Evolutionary conservation across 2,888 invertebrate species (phyloP).

Genomic region (Platerodrilus igneus): DNA sequence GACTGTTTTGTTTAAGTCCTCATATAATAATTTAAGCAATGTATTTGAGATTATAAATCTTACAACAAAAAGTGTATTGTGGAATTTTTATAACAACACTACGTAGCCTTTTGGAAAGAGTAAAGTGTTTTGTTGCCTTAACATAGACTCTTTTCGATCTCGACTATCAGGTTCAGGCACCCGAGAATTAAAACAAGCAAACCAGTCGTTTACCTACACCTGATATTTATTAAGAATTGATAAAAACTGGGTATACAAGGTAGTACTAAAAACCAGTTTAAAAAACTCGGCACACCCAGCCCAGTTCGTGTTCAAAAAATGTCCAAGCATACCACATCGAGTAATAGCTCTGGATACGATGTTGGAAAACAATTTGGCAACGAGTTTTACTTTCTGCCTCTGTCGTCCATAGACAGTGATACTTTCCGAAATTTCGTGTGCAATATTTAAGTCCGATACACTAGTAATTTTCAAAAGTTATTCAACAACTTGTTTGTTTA

Average conservation of each 20-base stretch:
- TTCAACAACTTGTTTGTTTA: slow-evolving; percentile 20
- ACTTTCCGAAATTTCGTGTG: slow-evolving; percentile 24
- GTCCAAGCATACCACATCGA: slow-evolving; percentile 22
- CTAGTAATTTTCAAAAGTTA: slow-evolving; percentile 17
- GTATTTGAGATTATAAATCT: slow-evolving; percentile 24
- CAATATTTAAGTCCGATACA: slow-evolving; percentile 24
- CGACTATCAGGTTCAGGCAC: slow-evolving; percentile 16
- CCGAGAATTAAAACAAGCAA: slow-evolving; percentile 24
- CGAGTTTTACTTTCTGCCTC: slow-evolving; percentile 24
- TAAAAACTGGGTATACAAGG: too few species aligned
- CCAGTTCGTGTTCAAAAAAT: slow-evolving; percentile 17
- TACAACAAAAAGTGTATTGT: slow-evolving; percentile 11
- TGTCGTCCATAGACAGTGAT: slow-evolving; percentile 9
- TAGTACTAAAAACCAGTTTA: slow-evolving; percentile 22
- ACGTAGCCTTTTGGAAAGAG: slow-evolving; percentile 29
- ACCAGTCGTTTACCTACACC: slow-evolving; percentile 26
- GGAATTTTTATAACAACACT: neutral
- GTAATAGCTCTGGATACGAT: slow-evolving; percentile 24
- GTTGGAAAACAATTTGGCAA: slow-evolving; percentile 30
- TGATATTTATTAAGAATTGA: too few species aligned
- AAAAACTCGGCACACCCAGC: slow-evolving; percentile 25
- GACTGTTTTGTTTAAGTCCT: slow-evolving; percentile 18
- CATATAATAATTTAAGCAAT: slow-evolving; percentile 17
- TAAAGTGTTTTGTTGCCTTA: slow-evolving; percentile 19
- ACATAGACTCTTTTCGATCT: too few species aligned